Evolutionary conservation across 2,113 vertebrate species (phyloP), one percentile per base, ranked within the genome.

Genomic region (Salminus brasiliensis): DNA sequence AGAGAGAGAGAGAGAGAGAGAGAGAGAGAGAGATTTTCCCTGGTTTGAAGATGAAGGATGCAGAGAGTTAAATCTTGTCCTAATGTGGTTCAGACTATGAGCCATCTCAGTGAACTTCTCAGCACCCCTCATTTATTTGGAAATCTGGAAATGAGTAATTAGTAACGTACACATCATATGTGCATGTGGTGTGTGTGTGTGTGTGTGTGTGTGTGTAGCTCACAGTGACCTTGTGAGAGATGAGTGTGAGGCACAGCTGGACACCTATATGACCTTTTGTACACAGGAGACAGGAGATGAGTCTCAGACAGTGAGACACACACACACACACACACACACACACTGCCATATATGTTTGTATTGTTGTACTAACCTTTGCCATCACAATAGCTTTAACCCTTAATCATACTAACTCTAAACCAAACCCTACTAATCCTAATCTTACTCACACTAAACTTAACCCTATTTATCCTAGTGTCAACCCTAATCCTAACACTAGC

Each of bases 191-290:
- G 73, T 27, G 43, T 76, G 29, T 49, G 73, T 70, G 72, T 80
- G 62, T 78, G 76, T 74, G 66, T 81, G 81, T 72, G 66, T 23
- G 53, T 30, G 55, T 5, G 49, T 72, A 52, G 49, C 60, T 36
- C 25, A 45, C 49, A 67, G n/a, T 79, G 72, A 85, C 70, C 86
- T 83, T 87, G 87, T 74, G 63, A 79, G 75, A 85, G 72, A 70
- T 85, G 66, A 82, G 87, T 69, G 62, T 86, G 55, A 81, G 77
- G 79, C 85, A 62, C 78, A 83, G 72, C 70, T 49, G 79, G 78
- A 71, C 78, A 80, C 84, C 84, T 80, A 86, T 73, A 88, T 88
- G 86, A 90, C 86, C 89, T 87, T 86, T 88, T 77, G 67, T 72
- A 43, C 63, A 77, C 41, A 66, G 69, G 60, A 63, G 70, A 65